Evolutionary conservation across 2,797 vertebrate species (phyloP).

Genomic region (Myiotriccus ornatus): DNA sequence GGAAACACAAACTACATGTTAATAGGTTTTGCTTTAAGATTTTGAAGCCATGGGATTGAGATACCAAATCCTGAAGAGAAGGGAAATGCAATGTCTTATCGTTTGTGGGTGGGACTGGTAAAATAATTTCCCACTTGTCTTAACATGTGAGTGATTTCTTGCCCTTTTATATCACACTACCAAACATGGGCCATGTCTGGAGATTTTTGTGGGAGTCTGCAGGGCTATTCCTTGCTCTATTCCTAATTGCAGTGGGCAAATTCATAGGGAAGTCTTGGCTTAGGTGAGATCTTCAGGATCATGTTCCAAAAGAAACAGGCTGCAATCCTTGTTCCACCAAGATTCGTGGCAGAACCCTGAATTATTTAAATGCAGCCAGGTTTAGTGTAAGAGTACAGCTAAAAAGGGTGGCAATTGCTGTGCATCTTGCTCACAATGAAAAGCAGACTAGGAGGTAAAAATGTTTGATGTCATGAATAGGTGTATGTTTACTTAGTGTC

Average conservation of each 20-base stretch:
- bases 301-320: neutral
- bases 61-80: conserved; percentile 4
- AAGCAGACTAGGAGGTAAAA: neutral
- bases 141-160: conserved; percentile 19
- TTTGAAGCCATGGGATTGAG: conserved; percentile 17
- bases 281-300: neutral
- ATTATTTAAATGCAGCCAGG: neutral
- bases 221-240: neutral
- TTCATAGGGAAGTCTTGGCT: neutral
- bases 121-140: neutral
- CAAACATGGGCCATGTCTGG: neutral
- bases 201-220: neutral
- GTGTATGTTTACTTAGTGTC: neutral
- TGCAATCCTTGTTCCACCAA: neutral
- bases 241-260: neutral
- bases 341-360: neutral
- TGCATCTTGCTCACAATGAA: neutral
- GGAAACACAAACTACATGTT: neutral
- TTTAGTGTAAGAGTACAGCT: neutral
- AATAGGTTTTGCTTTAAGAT: conserved; percentile 36
- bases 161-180: neutral
- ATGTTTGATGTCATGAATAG: neutral
- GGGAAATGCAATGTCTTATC: neutral
- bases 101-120: neutral
- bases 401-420: neutral